Conservation (phyloP, 2,113 vertebrate genomes). For the human (Homo sapiens) region DNA sequence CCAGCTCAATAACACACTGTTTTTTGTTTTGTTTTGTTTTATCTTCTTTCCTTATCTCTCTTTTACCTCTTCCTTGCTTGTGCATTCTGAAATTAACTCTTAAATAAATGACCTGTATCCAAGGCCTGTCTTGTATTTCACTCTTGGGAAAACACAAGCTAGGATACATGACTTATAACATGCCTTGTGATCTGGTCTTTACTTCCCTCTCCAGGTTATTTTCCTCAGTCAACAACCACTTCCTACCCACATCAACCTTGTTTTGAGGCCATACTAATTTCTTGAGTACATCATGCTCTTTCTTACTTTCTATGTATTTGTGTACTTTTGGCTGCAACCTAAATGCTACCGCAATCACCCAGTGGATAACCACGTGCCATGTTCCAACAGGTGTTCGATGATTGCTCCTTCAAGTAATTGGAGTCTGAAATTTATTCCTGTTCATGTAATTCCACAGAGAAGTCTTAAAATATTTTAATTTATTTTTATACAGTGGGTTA, state of each 20-base stretch:
- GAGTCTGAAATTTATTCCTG: constrained; percentile 30
- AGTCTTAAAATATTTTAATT: constrained; percentile 22
- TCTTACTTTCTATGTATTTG: background rate
- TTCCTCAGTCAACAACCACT: background rate
- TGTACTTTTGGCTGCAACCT: background rate
- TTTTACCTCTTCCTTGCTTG: background rate
- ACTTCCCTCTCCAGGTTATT: background rate
- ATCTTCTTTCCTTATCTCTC: background rate
- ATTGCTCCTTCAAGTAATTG: background rate
- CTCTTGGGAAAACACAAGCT: background rate
- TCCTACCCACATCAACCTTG: background rate
- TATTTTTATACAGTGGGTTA: background rate
- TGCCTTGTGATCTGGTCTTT: background rate
- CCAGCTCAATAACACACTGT: background rate
- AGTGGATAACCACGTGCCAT: background rate
- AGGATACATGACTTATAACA: background rate
- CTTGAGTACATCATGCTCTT: background rate
- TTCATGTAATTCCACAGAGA: background rate
- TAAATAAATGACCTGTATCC: background rate
- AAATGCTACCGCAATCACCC: background rate
- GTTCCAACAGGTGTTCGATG: background rate
- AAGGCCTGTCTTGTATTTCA: background rate
- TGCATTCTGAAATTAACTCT: background rate
- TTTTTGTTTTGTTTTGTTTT: background rate
- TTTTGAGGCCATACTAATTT: background rate